Conservation (phyloP, 2,888 invertebrate species). For the Drosophila pegasa region DNA sequence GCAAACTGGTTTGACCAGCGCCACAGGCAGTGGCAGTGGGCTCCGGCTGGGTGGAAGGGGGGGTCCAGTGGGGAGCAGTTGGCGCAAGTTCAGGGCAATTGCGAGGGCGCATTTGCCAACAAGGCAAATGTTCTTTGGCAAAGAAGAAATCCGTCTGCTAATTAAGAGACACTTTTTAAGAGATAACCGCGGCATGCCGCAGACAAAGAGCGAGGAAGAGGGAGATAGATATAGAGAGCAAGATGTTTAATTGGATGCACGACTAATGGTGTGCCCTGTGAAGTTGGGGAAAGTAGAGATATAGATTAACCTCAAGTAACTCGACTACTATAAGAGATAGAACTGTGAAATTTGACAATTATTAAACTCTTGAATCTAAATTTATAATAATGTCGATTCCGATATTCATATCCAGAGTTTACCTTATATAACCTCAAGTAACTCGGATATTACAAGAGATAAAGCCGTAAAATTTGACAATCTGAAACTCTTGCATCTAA, state of each 20-base stretch:
- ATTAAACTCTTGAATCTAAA: not conserved
- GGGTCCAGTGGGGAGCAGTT: not conserved
- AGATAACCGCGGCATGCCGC: constrained; percentile 15
- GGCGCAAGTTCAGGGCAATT: constrained; percentile 44
- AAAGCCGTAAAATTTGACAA: not conserved
- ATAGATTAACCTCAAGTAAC: not conserved
- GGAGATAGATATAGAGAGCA: not conserved
- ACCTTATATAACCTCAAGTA: no score
- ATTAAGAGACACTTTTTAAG: constrained; percentile 31
- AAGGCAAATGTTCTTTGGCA: constrained; percentile 30
- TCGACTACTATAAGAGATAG: not conserved
- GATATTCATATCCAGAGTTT: no score
- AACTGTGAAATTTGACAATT: not conserved
- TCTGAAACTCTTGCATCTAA: no score
- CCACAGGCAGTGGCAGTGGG: constrained; percentile 24
- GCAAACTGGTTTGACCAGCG: constrained; percentile 74
- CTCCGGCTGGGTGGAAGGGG: not conserved
- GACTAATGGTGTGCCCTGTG: not conserved
- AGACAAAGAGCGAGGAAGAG: not conserved
- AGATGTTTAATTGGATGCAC: not conserved
- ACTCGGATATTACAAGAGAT: no score
- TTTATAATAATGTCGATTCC: not conserved
- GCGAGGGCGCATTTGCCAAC: constrained; percentile 51
- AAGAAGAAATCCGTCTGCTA: constrained; percentile 17
- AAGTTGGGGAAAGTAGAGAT: not conserved